Evolutionary conservation across 2,113 vertebrate genomes (phyloP).

Genomic region (Cichladusa arquata): DNA sequence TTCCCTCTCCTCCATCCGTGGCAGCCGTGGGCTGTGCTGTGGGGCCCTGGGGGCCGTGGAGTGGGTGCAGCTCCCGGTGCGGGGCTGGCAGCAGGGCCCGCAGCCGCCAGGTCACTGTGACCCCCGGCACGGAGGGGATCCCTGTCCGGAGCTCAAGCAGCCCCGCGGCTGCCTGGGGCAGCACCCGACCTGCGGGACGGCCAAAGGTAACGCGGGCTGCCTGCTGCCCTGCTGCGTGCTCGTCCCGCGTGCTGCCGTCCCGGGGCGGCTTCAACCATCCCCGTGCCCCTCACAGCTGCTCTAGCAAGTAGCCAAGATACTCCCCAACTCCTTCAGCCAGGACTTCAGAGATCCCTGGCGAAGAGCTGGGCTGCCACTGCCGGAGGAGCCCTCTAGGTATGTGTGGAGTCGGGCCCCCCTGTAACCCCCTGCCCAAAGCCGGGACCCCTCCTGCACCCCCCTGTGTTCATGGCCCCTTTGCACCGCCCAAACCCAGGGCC

Average conservation of each 20-base stretch:
- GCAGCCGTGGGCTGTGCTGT: conserved; percentile 82
- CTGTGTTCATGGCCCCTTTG: background rate
- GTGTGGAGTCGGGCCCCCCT: background rate
- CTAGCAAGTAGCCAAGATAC: conserved; percentile 82
- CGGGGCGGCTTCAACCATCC: fast-evolving
- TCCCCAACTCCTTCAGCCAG: conserved; percentile 81
- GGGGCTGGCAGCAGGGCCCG: conserved; percentile 81
- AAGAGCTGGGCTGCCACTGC: conserved; percentile 76
- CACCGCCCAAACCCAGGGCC: too few relatives aligned
- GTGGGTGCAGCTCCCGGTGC: conserved; percentile 79
- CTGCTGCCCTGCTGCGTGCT: fast-evolving
- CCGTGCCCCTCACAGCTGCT: background rate
- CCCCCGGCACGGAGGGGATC: conserved; percentile 80
- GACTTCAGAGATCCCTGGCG: conserved; percentile 83
- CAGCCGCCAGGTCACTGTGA: conserved; percentile 79
- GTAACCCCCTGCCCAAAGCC: background rate
- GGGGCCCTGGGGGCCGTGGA: conserved; percentile 85
- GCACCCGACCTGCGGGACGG: conserved; percentile 66
- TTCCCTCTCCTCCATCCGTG: background rate
- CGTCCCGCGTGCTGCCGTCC: fast-evolving
- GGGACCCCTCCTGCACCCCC: background rate
- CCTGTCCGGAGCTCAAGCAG: conserved; percentile 86
- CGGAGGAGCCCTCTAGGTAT: conserved; percentile 76
- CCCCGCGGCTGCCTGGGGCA: conserved; percentile 84
- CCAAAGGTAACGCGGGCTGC: conserved; percentile 71